Conservation (phyloP, 1,140 invertebrate species). For the Sitophilus oryzae region DNA sequence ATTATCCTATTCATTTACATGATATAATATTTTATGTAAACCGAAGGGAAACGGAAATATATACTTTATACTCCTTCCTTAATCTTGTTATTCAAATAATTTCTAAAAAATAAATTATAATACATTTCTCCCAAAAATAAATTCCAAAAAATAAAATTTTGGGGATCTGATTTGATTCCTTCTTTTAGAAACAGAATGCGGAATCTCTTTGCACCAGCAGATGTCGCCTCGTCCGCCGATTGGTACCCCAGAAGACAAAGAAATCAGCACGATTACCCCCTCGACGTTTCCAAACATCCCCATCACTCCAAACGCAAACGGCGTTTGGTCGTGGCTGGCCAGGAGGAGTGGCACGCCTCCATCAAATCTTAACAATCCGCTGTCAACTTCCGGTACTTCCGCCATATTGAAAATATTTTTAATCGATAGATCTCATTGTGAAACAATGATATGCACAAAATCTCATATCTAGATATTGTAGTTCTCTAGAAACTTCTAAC, state of each 20-base stretch:
- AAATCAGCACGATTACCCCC: slow-evolving; percentile 28
- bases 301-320: slow-evolving; percentile 39
- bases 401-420: too few species aligned
- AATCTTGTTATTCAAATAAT: too few species aligned
- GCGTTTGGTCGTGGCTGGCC: slow-evolving; percentile 61
- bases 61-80: too few species aligned
- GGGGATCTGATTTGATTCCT: neutral
- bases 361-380: slow-evolving; percentile 45
- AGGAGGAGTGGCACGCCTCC: slow-evolving; percentile 44
- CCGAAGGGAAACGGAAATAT: too few species aligned
- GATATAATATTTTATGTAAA: too few species aligned
- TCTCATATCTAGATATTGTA: too few species aligned
- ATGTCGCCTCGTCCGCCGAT: slow-evolving; percentile 30
- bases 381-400: too few species aligned
- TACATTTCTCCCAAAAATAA: neutral
- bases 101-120: neutral
- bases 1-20: too few species aligned
- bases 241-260: slow-evolving; percentile 36
- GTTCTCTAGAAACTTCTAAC: too few species aligned
- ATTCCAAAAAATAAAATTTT: neutral
- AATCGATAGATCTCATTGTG: too few species aligned
- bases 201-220: slow-evolving; percentile 16
- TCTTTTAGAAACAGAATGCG: slow-evolving; percentile 22
- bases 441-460: too few species aligned
- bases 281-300: slow-evolving; percentile 24